Evolutionary conservation across 1,140 invertebrate genomes (phyloP), one percentile per base, ranked within the genome.

Genomic region (Eueides isabella): DNA sequence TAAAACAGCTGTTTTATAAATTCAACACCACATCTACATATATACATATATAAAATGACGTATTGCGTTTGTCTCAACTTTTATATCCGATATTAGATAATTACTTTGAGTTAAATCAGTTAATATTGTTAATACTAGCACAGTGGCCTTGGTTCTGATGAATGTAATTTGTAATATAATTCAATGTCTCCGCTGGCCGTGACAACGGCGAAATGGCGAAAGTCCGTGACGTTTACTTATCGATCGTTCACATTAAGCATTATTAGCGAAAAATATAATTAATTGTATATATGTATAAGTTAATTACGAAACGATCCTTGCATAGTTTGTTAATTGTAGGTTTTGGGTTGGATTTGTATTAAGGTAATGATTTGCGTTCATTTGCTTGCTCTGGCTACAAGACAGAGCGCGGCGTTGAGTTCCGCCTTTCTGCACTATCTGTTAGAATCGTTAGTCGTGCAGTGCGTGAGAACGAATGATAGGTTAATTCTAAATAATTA

Each of bases 141-240:
- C 78, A 62, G 55, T 41, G 61, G 61, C 61, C 74, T 71, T 78
- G 70, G 71, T 77, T 72, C 78, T 85, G 83, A 88, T 85, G 81
- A 83, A 86, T 84, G 80, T 77, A 64, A 66, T 80, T 79, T 78
- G 78, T 71, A 73, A 69, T 81, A 78, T 76, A 79, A 71, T 80
- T 81, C 83, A 80, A 81, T 84, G 79, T 77, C 80, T 84, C 80
- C 76, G 69, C 65, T 84, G 83, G 82, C 86, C 87, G 79, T 89
- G 85, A 86, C 85, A 87, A 55, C 48, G 19, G 48, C 48, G 89
- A 91, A 91, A 89, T 82, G 85, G 87, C 85, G 87, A 91, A 91
- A 91, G 88, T 91, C 80, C 80, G 79, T 85, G 83, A 85, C 86
- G 85, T 79, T 82, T 74, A 71, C 75, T 71, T 76, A 74, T 80